Conservation (phyloP, 2,888 invertebrate species). For the Abrostola triplasia region DNA sequence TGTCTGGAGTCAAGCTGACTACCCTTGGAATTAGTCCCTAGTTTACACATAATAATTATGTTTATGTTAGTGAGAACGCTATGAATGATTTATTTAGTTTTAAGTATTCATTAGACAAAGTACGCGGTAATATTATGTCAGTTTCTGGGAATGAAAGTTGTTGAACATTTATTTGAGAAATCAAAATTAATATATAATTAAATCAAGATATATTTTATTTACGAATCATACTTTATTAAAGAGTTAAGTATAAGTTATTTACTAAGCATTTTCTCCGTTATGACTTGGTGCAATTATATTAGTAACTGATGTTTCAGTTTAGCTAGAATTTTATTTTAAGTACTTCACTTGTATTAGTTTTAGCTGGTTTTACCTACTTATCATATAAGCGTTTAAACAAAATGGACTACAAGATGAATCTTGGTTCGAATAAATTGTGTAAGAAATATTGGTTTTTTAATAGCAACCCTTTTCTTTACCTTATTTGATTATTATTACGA, state of each 20-base stretch:
- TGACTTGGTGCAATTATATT: conserved; percentile 82
- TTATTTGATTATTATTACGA: no score
- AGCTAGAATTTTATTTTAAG: conserved; percentile 64
- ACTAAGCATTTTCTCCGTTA: conserved; percentile 79
- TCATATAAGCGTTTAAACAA: conserved; percentile 63
- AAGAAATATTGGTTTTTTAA: conserved; percentile 64
- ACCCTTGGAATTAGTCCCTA: conserved; percentile 48
- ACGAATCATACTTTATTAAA: conserved; percentile 56
- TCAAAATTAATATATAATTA: conserved; percentile 75
- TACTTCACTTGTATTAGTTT: conserved; percentile 63
- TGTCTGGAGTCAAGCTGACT: conserved; percentile 38
- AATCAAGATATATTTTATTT: conserved; percentile 69
- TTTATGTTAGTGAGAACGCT: conserved; percentile 72
- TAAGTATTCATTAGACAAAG: conserved; percentile 70
- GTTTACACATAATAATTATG: conserved; percentile 54
- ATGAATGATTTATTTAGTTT: conserved; percentile 70
- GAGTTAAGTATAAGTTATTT: conserved; percentile 63
- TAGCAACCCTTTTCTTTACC: neutral
- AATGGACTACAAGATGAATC: conserved; percentile 69
- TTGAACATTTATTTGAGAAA: conserved; percentile 74
- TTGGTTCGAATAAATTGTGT: conserved; percentile 80
- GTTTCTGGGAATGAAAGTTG: conserved; percentile 58
- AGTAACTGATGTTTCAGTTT: conserved; percentile 71
- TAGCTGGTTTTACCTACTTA: conserved; percentile 69
- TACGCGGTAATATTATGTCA: conserved; percentile 38